Percentiles rank a stretch among this genome's conserved stretches.
phyloP scores from a whole-genome alignment of 2,888 invertebrate genomes.

The Apocheima hispidaria region DNA sequence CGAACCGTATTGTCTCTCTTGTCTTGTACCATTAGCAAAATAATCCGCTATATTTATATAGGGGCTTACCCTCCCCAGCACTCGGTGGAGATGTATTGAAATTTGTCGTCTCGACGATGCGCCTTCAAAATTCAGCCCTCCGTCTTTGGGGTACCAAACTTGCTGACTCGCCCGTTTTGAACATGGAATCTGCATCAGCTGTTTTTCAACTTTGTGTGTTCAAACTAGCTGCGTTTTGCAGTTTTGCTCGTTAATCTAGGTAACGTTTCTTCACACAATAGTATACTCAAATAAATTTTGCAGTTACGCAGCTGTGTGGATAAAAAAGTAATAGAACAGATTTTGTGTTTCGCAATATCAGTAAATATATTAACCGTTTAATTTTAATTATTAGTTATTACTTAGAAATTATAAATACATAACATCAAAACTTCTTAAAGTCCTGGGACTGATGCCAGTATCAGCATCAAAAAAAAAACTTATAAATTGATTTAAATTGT shows the following conservation, averaged over 20 bases:
- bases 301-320: no score
- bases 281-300: no score
- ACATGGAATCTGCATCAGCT: constrained; percentile 42
- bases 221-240: not conserved
- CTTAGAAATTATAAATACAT: no score
- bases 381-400: no score
- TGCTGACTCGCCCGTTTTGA: constrained; percentile 52
- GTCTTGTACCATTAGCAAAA: constrained; percentile 50
- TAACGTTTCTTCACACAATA: no score
- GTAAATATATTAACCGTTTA: no score
- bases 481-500: no score
- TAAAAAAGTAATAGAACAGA: no score
- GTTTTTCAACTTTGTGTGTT: constrained; percentile 13
- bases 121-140: constrained; percentile 55
- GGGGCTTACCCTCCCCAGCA: constrained; percentile 57
- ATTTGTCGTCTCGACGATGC: constrained; percentile 70
- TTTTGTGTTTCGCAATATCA: no score
- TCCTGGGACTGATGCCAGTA: no score
- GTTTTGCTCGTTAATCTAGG: not conserved
- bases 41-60: constrained; percentile 66
- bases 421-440: no score
- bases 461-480: no score
- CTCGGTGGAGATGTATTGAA: constrained; percentile 72
- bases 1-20: constrained; percentile 11
- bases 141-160: constrained; percentile 48